Conservation (phyloP, 2,113 vertebrate species). For the Tragelaphus imberbis region DNA sequence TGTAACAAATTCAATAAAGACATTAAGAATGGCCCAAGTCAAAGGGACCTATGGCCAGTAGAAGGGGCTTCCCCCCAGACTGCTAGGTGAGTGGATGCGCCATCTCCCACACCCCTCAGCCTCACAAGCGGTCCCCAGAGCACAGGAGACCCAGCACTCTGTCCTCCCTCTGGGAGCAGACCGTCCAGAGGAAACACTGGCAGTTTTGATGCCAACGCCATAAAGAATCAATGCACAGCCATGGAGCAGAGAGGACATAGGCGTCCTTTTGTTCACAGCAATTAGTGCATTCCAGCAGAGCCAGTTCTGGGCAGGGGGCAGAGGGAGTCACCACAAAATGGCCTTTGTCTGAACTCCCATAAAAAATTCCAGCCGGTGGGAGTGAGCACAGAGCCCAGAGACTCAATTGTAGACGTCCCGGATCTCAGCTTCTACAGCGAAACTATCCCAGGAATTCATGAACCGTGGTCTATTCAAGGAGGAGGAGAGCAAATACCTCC, state of each 20-base stretch:
- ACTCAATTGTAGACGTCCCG: conserved; percentile 40
- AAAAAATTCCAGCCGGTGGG: conserved; percentile 45
- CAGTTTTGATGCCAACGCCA: conserved; percentile 11
- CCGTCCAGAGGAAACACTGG: background rate
- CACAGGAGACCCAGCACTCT: background rate
- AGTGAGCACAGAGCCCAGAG: conserved; percentile 45
- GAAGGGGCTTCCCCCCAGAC: background rate
- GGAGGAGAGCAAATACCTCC: conserved; percentile 7
- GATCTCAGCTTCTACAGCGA: background rate
- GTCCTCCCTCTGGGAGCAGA: background rate
- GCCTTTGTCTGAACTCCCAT: conserved; percentile 68
- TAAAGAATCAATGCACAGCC: conserved; percentile 50
- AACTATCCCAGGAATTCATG: conserved; percentile 63
- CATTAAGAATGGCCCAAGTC: background rate
- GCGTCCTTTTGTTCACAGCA: conserved; percentile 75
- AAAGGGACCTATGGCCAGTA: background rate
- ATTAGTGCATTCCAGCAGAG: conserved; percentile 77
- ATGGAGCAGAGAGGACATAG: conserved; percentile 41
- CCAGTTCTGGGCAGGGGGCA: conserved; percentile 53
- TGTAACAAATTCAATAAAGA: background rate
- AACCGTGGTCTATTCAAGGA: background rate
- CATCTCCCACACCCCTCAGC: background rate
- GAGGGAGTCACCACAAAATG: conserved; percentile 71
- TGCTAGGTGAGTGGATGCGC: background rate
- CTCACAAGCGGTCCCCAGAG: background rate